Evolutionary conservation across 1,140 invertebrate species (phyloP).

Genomic region (Halesus radiatus): DNA sequence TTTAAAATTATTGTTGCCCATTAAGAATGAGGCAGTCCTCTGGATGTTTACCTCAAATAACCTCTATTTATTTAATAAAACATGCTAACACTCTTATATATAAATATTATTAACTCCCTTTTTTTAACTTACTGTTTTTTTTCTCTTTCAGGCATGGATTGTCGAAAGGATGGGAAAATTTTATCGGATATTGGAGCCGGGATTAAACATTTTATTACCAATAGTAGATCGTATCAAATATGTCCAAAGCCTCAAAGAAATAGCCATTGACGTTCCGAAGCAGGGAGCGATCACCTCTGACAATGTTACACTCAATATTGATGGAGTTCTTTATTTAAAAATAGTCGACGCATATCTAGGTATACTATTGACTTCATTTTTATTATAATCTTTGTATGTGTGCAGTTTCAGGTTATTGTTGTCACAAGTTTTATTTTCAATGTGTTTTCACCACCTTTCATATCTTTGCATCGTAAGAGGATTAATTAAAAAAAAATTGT

Average conservation of each 20-base stretch:
- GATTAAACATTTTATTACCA: constrained; percentile 94
- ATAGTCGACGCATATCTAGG: constrained; percentile 93
- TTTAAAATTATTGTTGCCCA: no score
- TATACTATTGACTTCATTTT: constrained; percentile 54
- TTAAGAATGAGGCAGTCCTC: no score
- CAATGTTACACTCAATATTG: constrained; percentile 96
- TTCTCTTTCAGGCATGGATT: constrained; percentile 88
- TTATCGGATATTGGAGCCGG: constrained; percentile 92
- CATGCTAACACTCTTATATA: not conserved
- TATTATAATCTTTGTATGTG: no score
- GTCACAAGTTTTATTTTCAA: no score
- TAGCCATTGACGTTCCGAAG: constrained; percentile 98
- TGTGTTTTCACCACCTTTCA: no score
- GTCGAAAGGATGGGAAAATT: constrained; percentile 99
- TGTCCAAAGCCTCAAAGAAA: constrained; percentile 99
- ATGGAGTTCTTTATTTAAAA: constrained; percentile 96
- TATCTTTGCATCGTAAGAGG: no score
- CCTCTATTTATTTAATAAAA: not conserved
- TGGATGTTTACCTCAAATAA: no score
- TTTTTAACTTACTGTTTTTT: no score
- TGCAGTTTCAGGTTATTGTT: no score
- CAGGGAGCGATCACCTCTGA: constrained; percentile 98
- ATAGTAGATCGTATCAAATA: constrained; percentile 96
- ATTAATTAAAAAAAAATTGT: no score
- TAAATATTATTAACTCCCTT: no score